Evolutionary conservation across 2,113 vertebrate species (phyloP).

Genomic region (Mandrillus leucophaeus): DNA sequence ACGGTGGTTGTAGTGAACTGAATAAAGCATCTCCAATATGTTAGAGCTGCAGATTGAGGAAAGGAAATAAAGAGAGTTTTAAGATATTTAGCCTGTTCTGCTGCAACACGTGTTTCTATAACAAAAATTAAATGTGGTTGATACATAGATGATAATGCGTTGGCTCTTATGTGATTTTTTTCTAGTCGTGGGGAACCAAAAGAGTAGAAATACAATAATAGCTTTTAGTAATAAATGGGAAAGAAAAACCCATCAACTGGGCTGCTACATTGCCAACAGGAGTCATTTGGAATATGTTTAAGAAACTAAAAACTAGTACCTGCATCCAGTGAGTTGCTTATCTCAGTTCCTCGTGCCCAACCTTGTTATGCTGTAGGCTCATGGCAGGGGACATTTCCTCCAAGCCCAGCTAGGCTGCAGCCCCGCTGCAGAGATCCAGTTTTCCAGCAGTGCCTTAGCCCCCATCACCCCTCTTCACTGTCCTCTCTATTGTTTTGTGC

Average conservation of each 20-base stretch:
- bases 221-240: background rate
- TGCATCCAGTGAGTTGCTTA: background rate
- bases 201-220: background rate
- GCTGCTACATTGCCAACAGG: background rate
- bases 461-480: rapidly evolving
- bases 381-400: background rate
- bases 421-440: rapidly evolving
- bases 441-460: background rate
- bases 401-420: background rate
- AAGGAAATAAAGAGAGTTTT: background rate
- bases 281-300: background rate
- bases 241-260: background rate
- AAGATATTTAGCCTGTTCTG: background rate
- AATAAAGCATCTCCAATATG: background rate
- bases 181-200: background rate
- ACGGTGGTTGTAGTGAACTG: background rate
- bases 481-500: too few species aligned
- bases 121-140: background rate
- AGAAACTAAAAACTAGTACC: background rate
- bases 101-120: background rate
- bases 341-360: rapidly evolving
- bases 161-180: background rate
- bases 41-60: background rate
- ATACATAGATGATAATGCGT: background rate
- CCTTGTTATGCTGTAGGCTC: background rate